Evolutionary conservation across 1,140 invertebrate species (phyloP).

Genomic region (Protaetia brevitarsis): DNA sequence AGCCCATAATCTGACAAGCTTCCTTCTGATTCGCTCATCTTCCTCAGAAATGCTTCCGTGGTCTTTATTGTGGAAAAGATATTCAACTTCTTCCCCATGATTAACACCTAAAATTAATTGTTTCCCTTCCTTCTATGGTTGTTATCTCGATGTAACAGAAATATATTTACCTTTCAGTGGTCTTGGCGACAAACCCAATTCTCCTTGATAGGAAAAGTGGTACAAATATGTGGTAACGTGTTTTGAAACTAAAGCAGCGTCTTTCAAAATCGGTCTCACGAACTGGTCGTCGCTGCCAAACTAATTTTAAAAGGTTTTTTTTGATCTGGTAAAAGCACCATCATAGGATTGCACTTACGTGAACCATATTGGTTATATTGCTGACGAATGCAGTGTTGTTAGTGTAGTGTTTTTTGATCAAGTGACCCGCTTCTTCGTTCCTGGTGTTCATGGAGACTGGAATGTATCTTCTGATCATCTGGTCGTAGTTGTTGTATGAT

Average conservation of each 20-base stretch:
- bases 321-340: not conserved
- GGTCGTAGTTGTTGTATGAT: constrained; percentile 25
- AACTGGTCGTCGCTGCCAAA: constrained; percentile 38
- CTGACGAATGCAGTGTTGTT: not conserved
- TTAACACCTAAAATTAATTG: constrained; percentile 28
- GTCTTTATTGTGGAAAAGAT: constrained; percentile 25
- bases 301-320: constrained; percentile 27
- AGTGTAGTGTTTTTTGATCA: constrained; percentile 32
- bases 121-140: too few relatives aligned
- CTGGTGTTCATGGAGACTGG: constrained; percentile 34
- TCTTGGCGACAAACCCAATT: constrained; percentile 23
- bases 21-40: not conserved
- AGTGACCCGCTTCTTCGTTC: constrained; percentile 22
- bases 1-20: constrained; percentile 31
- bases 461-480: constrained; percentile 23
- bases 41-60: not conserved
- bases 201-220: constrained; percentile 34
- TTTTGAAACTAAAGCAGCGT: constrained; percentile 28
- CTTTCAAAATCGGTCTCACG: constrained; percentile 32
- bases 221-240: constrained; percentile 34
- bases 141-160: too few relatives aligned
- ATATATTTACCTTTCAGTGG: constrained; percentile 21
- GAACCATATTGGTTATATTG: not conserved
- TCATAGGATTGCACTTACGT: not conserved
- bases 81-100: constrained; percentile 37